These are phyloP conservation scores for Campoplex capitator DNA, from an alignment of 2,888 invertebrate genomes.

Conservation along the genomic window DNA sequence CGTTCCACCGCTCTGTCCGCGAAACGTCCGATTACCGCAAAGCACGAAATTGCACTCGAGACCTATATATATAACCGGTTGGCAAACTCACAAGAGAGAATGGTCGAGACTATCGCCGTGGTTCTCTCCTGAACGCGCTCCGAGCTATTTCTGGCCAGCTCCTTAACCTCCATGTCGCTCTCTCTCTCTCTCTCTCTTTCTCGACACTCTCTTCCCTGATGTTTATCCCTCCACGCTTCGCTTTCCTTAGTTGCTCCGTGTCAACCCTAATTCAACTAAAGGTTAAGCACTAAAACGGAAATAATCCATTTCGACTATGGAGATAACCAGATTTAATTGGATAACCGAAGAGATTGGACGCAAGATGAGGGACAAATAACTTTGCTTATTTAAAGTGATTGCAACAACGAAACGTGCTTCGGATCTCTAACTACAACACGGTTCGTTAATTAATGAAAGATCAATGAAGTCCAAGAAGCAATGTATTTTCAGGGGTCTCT, in stretches of 20 bases:
- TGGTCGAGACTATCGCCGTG: slow-evolving; percentile 64
- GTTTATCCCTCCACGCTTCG: slow-evolving; percentile 33
- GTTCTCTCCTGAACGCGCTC: slow-evolving; percentile 39
- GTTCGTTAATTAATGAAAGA: background rate
- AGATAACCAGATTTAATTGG: slow-evolving; percentile 42
- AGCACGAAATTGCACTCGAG: slow-evolving; percentile 74
- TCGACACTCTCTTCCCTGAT: slow-evolving; percentile 11
- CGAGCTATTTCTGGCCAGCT: slow-evolving; percentile 32
- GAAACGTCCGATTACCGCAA: slow-evolving; percentile 71
- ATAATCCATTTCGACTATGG: slow-evolving; percentile 53
- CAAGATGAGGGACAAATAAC: slow-evolving; percentile 19
- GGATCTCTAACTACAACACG: background rate
- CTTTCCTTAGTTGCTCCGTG: slow-evolving; percentile 23
- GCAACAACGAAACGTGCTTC: background rate
- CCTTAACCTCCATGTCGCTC: slow-evolving; percentile 31
- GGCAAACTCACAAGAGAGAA: slow-evolving; percentile 61
- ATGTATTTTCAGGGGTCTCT: background rate
- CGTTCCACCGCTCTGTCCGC: slow-evolving; percentile 41
- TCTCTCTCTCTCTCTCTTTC: slow-evolving; percentile 3
- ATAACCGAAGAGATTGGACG: slow-evolving; percentile 10
- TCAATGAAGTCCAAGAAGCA: background rate
- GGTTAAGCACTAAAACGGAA: slow-evolving; percentile 55
- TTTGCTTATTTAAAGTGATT: slow-evolving; percentile 5
- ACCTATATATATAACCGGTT: slow-evolving; percentile 64
- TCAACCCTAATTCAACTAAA: slow-evolving; percentile 60